These are phyloP conservation scores for Anoplophora glabripennis DNA, from an alignment of 1,140 invertebrate genomes.

Conservation along the genomic window DNA sequence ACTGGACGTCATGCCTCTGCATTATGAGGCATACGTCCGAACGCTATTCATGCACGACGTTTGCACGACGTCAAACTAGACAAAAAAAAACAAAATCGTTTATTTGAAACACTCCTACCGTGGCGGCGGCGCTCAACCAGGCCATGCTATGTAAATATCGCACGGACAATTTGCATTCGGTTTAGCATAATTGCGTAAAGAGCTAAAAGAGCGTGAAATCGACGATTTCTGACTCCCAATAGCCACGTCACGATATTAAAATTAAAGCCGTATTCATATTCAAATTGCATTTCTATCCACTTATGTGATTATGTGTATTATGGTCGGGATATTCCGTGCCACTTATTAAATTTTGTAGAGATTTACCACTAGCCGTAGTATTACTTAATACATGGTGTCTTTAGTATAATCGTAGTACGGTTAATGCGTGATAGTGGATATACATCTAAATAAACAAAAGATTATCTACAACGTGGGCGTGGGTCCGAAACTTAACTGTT, in stretches of 20 bases:
- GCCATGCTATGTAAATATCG: slow-evolving; percentile 25
- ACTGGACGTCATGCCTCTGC: too few species aligned
- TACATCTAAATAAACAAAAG: too few species aligned
- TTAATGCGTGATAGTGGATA: too few species aligned
- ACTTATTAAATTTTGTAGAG: too few species aligned
- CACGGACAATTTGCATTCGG: slow-evolving; percentile 25
- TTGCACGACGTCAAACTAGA: slow-evolving; percentile 1
- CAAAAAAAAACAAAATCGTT: slow-evolving; percentile 4
- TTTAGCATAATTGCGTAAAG: slow-evolving; percentile 30
- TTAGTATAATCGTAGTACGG: too few species aligned
- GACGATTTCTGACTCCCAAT: slow-evolving; percentile 24
- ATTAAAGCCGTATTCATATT: slow-evolving; percentile 28
- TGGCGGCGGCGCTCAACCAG: slow-evolving; percentile 5
- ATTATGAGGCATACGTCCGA: too few species aligned
- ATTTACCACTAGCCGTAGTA: too few species aligned
- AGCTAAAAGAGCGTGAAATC: slow-evolving; percentile 30
- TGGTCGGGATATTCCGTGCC: not conserved
- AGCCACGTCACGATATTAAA: slow-evolving; percentile 25
- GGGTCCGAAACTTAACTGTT: too few species aligned
- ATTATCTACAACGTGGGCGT: too few species aligned
- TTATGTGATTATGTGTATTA: slow-evolving; percentile 25
- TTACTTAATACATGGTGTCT: too few species aligned
- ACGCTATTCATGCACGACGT: not conserved
- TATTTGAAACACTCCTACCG: slow-evolving; percentile 8
- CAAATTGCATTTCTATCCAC: slow-evolving; percentile 25